A percentile compares a stretch with the other conserved stretches of the same genome.
phyloP scores from a whole-genome alignment of 2,888 invertebrate species.

The Cataglyphis altisquamis region DNA sequence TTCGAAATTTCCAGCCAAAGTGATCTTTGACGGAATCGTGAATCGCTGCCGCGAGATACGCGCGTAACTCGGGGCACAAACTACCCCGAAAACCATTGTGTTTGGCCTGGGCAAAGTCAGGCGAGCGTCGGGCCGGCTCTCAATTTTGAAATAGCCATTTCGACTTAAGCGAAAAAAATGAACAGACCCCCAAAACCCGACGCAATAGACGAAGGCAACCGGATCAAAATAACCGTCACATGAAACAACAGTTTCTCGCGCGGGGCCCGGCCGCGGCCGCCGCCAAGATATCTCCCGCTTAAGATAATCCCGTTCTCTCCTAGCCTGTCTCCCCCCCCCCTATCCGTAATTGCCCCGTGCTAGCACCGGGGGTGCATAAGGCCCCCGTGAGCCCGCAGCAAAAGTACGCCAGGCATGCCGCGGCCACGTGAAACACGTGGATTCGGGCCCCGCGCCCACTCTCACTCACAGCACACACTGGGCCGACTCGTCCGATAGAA shows the following conservation, averaged over 20 bases:
- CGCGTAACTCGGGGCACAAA: conserved; percentile 66
- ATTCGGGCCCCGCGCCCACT: conserved; percentile 86
- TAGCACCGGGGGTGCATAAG: conserved; percentile 83
- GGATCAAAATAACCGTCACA: conserved; percentile 86
- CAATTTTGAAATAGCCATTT: conserved; percentile 92
- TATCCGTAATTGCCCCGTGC: conserved; percentile 36
- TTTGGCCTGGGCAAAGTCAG: conserved; percentile 84
- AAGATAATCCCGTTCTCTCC: conserved; percentile 62
- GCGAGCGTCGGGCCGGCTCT: conserved; percentile 88
- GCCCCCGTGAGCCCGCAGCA: conserved; percentile 77
- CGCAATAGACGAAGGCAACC: conserved; percentile 91
- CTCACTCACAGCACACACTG: conserved; percentile 91
- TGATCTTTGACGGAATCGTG: conserved; percentile 46
- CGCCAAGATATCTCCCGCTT: conserved; percentile 75
- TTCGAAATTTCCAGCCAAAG: conserved; percentile 48
- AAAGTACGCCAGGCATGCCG: conserved; percentile 78
- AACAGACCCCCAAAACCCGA: conserved; percentile 90
- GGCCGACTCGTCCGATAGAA: conserved; percentile 97
- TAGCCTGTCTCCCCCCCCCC: conserved; percentile 17
- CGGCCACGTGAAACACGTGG: conserved; percentile 78
- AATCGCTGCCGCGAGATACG: conserved; percentile 56
- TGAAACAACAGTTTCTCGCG: conserved; percentile 86
- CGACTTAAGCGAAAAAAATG: conserved; percentile 86
- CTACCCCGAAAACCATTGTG: conserved; percentile 67
- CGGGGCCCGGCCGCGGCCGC: conserved; percentile 84